Conservation (phyloP, 1,140 invertebrate genomes). For the Drosophila aff. region DNA sequence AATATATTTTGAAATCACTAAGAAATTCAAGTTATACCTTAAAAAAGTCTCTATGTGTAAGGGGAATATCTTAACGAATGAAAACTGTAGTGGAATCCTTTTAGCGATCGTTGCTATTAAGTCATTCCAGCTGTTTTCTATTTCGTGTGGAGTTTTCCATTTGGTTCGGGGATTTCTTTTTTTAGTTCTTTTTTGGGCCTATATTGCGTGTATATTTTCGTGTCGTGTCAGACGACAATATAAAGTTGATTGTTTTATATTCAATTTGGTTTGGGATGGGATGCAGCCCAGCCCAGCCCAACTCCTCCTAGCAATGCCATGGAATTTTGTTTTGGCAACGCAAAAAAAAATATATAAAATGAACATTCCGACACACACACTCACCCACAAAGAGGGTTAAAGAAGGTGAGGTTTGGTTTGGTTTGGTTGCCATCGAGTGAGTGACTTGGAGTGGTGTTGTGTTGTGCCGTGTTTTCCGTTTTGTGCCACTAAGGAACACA, state of each 20-base stretch:
- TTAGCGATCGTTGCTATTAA: conserved; percentile 25
- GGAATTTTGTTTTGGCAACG: conserved; percentile 79
- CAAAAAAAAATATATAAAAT: conserved; percentile 45
- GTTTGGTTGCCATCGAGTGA: conserved; percentile 8
- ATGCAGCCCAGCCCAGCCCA: not conserved
- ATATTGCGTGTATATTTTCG: conserved; percentile 28
- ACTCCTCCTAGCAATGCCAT: conserved; percentile 45
- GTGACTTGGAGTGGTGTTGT: conserved; percentile 18
- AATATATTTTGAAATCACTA: not conserved
- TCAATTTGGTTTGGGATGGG: conserved; percentile 60
- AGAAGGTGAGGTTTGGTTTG: conserved; percentile 1
- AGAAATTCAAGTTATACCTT: not conserved
- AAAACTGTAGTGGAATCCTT: conserved; percentile 3
- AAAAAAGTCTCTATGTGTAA: not conserved
- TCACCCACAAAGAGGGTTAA: conserved; percentile 20
- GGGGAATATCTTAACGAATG: not conserved
- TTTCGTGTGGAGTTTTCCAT: conserved; percentile 20
- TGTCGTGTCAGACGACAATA: conserved; percentile 81
- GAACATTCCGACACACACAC: conserved; percentile 65
- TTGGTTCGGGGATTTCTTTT: not conserved
- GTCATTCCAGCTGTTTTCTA: conserved; percentile 28
- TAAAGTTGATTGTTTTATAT: conserved; percentile 75
- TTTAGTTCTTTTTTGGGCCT: not conserved
- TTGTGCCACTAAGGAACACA: conserved; percentile 28
- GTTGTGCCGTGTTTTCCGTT: conserved; percentile 13